Evolutionary conservation across 2,797 vertebrate species (phyloP), one percentile per base, ranked within the genome.

Genomic region (Chelonia mydas): DNA sequence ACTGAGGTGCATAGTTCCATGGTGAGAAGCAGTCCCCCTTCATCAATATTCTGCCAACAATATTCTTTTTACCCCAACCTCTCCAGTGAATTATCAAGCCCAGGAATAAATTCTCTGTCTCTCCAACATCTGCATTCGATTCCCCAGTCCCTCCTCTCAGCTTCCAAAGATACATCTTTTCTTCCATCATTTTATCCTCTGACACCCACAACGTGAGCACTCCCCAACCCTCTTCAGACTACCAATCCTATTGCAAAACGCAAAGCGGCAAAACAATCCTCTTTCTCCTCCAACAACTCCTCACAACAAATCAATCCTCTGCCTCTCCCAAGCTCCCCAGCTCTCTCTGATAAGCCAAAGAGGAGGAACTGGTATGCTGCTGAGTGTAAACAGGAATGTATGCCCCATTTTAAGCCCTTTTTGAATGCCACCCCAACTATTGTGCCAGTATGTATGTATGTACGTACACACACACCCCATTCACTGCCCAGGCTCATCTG

Each of bases 291-390:
- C 31, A 93, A 84, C 90, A 83, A 72, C 31, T 74, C 88, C 96
- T 93, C 92, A 83, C 49, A 68, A 76, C 91, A 95, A 91, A 11
- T 95, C 94, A 96, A 95, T 94, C 90, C 79, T 93, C 27, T 54
- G 79, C 81, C 91, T 94, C 86, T 7, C 85, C 50, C 86, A 91
- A 21, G 31, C 31, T 61, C 59, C 59, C 31, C 15, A n/a, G 31
- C 59, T 65, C 7, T 33, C 31, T 65, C 15, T n/a, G 31, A 80
- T 41, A 7, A 51, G 95, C 88, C 96, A 90, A 19, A 78, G 51
- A 57, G 27, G 11, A 57, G 11, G 27, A 17, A 57, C 55, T 45
- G 21, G 10, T 74, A 68, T 37, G 31, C 59, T 65, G 31, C 4
- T 61, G 31, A 15, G 16, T 65, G 31, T 65, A 65, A 65, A 65